These are phyloP conservation scores for Pandemis heparana DNA, from an alignment of 2,888 invertebrate species.

Conservation along the genomic window DNA sequence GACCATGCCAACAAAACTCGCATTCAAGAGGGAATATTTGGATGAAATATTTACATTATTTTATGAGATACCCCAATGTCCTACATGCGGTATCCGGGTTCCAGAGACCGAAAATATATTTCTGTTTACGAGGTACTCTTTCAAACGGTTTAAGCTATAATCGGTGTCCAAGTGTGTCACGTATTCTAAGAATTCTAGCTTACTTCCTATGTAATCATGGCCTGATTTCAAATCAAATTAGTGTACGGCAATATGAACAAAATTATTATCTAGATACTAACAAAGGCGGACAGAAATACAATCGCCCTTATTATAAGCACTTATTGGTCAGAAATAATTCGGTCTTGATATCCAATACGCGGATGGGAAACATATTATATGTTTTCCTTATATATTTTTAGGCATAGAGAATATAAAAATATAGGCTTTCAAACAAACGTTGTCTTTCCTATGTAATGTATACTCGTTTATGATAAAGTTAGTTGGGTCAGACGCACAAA, in stretches of 20 bases:
- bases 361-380: neutral
- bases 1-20: neutral
- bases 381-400: conserved; percentile 1
- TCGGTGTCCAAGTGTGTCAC: neutral
- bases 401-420: neutral
- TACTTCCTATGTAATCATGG: neutral
- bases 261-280: neutral
- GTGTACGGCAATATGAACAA: neutral
- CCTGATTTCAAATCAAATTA: neutral
- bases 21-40: conserved; percentile 1
- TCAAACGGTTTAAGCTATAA: conserved; percentile 8
- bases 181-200: neutral
- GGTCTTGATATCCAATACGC: neutral
- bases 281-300: conserved; percentile 11
- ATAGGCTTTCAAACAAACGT: conserved; percentile 3
- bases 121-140: conserved; percentile 28
- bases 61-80: conserved; percentile 25
- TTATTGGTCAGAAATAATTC: conserved; percentile 16
- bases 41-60: conserved; percentile 33
- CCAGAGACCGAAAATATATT: conserved; percentile 24
- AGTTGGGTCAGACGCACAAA: conserved; percentile 22
- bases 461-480: conserved; percentile 5
- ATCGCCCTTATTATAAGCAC: conserved; percentile 6
- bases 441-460: conserved; percentile 1
- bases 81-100: conserved; percentile 13